Evolutionary conservation across 35 echinoderm and acorn worm species (phyloP).

Genomic region (Amphiura filiformis): DNA sequence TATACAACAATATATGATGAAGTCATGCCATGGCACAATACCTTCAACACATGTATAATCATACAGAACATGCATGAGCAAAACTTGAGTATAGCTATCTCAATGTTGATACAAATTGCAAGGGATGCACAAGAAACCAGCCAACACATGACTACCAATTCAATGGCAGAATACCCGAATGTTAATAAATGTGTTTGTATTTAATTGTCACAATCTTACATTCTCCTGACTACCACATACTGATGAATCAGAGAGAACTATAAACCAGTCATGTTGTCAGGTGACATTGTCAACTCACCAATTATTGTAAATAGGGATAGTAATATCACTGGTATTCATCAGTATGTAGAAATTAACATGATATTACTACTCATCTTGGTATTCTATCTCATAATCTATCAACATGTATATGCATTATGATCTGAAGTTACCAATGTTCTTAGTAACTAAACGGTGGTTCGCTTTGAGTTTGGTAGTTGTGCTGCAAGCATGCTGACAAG

Average conservation of each 20-base stretch:
- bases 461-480: too few relatives aligned
- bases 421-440: too few relatives aligned
- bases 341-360: too few relatives aligned
- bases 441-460: too few relatives aligned
- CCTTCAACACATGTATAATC: not conserved
- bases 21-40: not conserved
- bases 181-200: too few relatives aligned
- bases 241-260: not conserved
- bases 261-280: not conserved
- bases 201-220: not conserved
- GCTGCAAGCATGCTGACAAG: too few relatives aligned
- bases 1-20: too few relatives aligned
- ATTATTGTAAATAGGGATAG: not conserved
- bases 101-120: not conserved
- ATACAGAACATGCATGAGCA: not conserved
- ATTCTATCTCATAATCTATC: too few relatives aligned
- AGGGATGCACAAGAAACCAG: not conserved
- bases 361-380: too few relatives aligned
- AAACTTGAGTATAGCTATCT: not conserved
- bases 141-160: conserved; percentile 3
- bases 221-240: not conserved
- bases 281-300: not conserved
- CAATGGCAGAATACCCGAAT: not conserved
- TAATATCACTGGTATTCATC: not conserved
- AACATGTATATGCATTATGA: too few relatives aligned